phyloP scores from a whole-genome alignment of 2,113 vertebrate genomes.

The Saguinus imperator region DNA sequence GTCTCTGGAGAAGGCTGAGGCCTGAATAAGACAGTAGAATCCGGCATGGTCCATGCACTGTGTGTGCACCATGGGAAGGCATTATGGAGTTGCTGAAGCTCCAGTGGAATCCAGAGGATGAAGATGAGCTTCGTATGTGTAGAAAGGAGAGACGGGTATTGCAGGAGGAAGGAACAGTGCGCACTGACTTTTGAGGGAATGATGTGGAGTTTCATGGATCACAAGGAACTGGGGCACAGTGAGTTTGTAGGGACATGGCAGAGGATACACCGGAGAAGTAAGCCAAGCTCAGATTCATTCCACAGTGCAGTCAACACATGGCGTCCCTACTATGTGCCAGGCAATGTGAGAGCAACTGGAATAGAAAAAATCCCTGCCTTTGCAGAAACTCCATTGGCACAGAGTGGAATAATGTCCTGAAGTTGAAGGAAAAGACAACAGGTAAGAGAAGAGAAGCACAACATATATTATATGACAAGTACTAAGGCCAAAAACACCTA shows the following conservation, averaged over 20 bases:
- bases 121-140: accelerated
- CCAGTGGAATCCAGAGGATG: not conserved
- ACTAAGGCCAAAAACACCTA: not conserved
- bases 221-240: accelerated
- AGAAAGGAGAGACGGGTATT: not conserved
- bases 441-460: not conserved
- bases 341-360: not conserved
- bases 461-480: not conserved
- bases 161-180: accelerated
- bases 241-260: too few species aligned
- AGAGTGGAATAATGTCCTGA: too few species aligned
- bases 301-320: not conserved
- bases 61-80: accelerated
- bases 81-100: accelerated
- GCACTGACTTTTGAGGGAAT: accelerated
- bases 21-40: not conserved
- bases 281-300: not conserved
- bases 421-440: not conserved
- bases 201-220: not conserved
- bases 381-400: not conserved
- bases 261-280: not conserved
- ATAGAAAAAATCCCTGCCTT: not conserved
- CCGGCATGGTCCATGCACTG: accelerated
- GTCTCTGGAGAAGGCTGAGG: not conserved
- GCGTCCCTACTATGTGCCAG: not conserved